Evolutionary conservation across 2,797 vertebrate species (phyloP).

Genomic region (Poeciliopsis presidionis): DNA sequence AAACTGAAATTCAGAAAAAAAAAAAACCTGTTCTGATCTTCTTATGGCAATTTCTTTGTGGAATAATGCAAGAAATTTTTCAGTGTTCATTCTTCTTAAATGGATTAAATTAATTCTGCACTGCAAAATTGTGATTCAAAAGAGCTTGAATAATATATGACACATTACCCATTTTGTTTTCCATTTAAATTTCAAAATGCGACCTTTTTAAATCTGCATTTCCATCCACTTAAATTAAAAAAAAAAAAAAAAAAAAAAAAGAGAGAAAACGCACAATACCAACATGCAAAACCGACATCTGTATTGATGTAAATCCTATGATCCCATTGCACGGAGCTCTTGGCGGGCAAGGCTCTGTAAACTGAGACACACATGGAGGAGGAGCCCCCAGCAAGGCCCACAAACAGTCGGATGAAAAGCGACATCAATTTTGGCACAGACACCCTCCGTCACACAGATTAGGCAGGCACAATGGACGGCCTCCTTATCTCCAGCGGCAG

Average conservation of each 20-base stretch:
- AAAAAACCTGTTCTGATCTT: slow-evolving; percentile 41
- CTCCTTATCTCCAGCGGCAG: slow-evolving; percentile 99
- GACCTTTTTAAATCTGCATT: slow-evolving; percentile 49
- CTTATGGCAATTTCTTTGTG: slow-evolving; percentile 32
- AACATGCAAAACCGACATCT: slow-evolving; percentile 78
- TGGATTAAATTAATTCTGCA: slow-evolving; percentile 27
- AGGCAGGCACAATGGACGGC: slow-evolving; percentile 98
- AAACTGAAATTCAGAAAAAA: slow-evolving; percentile 26
- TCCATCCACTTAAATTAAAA: slow-evolving; percentile 46
- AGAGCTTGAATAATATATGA: slow-evolving; percentile 20
- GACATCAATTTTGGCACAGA: slow-evolving; percentile 99
- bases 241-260: slow-evolving; percentile 21
- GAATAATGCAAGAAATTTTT: slow-evolving; percentile 35
- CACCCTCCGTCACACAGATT: slow-evolving; percentile 99
- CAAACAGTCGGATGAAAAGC: slow-evolving; percentile 97
- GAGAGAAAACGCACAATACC: slow-evolving; percentile 51
- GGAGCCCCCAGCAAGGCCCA: slow-evolving; percentile 90
- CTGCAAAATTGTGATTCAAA: slow-evolving; percentile 13
- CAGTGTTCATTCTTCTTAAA: slow-evolving; percentile 19
- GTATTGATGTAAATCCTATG: slow-evolving; percentile 81
- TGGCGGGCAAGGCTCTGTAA: slow-evolving; percentile 81
- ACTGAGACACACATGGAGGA: slow-evolving; percentile 83
- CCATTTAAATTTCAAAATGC: slow-evolving; percentile 3
- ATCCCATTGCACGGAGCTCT: slow-evolving; percentile 82
- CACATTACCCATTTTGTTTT: slow-evolving; percentile 10